Evolutionary conservation across 2,888 invertebrate genomes (phyloP), one percentile per base, ranked within the genome.

Genomic region (Netelia virgata): DNA sequence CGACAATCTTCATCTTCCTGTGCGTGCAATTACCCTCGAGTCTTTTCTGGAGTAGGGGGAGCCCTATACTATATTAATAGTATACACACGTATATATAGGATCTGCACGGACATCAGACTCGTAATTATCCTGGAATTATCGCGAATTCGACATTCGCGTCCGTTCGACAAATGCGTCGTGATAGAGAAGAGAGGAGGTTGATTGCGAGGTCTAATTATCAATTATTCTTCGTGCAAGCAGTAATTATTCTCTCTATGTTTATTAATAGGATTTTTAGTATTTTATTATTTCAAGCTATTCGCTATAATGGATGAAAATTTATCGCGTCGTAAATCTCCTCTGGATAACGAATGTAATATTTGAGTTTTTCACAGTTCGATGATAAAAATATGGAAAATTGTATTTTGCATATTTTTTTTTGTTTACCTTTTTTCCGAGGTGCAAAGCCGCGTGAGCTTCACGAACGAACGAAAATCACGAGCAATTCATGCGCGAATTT

Each of bases 1-100:
- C 87, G 88, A 86, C 89, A 88, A 90, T 90, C 88, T 88, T 88
- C 90, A 89, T 90, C 90, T 89, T 90, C 90, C 90, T 88, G 90
- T 87, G 50, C 63, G 64, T 77, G 70, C 81, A 78, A 82, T 82
- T 82, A 82, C 74, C 77, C 77, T 41, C 55, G 50, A 63, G 47
- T 14, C 10, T 68, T 63, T 64, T 63, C 23, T 10, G 73, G 23
- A 69, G 23, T 63, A 16, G 55, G 61, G 83, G 69, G 53, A 0
- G 1, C 66, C n/a, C n/a, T n/a, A n/a, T 50, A 43, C 11, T 55
- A 68, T 69, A 59, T 64, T 63, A 64, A 72, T 70, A n/a, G 53
- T 23, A 36, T 50, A 69, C 50, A 75, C 23, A 55, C 20, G 14
- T 47, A 47, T 47, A 47, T 43, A 61, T 63, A 47, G 14, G 20